Base-by-base conservation (phyloP, 2,797 vertebrate species). In the Acanthopagrus latus region DNA sequence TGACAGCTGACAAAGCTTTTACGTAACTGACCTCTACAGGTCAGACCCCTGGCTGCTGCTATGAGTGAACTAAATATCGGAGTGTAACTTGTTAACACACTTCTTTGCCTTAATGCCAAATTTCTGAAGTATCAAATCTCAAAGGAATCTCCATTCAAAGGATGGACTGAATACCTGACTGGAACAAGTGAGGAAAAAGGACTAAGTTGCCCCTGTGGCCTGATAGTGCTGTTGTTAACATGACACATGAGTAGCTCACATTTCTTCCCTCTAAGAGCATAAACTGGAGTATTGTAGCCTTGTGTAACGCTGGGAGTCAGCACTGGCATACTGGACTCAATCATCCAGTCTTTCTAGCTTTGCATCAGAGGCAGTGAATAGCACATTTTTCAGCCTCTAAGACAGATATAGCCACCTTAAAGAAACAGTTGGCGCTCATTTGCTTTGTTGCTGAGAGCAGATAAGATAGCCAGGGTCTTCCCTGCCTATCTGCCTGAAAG, bases 101-200 rank as follows among this genome's bases (percentile, higher is more conserved):
- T 17, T 1, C 69, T 83, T 52, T 74, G 70, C 64, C 67, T 52
- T 79, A 72, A 70, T 66, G 79, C 65, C 87, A 83, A 68, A 83
- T 91, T 89, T 84, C 83, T 78, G 71, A 84, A 82, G 87, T 80
- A 90, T 86, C 59, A 4, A n/a, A 81, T 87, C 71, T 73, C 86
- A 82, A 76, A 84, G 52, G 71, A 72, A 54, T 71, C 60, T 46
- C 38, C 16, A 47, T 18, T 57, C 54, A 83, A 87, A 86, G 75
- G 64, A 56, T 47, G 76, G 52, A 48, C 20, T 59, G 76, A 81
- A 86, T 74, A 81, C 60, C 60, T 62, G 46, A 69, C 55, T 71
- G 65, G 50, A 84, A 72, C 23, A 38, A 74, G 71, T 80, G 52
- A 67, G 55, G 67, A 63, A 38, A 83, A 77, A 71, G 52, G 41